Evolutionary conservation across 2,888 invertebrate genomes (phyloP).

Genomic region (Osedax fenrisi): DNA sequence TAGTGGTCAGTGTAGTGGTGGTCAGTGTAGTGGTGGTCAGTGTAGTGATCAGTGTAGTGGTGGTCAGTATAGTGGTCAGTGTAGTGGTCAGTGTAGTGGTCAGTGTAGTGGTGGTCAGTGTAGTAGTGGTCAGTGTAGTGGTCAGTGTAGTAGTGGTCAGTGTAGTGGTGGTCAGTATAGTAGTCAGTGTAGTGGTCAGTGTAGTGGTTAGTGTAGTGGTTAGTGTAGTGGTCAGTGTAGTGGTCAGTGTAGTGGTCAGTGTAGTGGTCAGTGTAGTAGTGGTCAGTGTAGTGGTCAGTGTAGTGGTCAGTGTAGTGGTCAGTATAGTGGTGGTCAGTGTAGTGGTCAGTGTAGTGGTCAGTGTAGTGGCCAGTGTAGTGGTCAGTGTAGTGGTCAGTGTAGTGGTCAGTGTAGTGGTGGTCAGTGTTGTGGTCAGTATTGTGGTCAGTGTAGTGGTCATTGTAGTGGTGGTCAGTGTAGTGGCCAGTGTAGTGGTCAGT

Average conservation of each 20-base stretch:
- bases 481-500: neutral
- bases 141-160: neutral
- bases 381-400: neutral
- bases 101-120: neutral
- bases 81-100: neutral
- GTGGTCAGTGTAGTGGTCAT: neutral
- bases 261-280: neutral
- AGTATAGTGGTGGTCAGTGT: neutral
- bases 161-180: neutral
- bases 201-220: neutral
- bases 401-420: neutral
- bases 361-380: neutral
- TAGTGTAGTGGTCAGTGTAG: neutral
- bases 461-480: neutral
- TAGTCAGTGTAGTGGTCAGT: neutral
- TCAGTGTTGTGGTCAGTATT: neutral
- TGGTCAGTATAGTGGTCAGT: neutral
- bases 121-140: neutral
- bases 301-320: neutral
- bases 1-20: neutral
- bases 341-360: neutral
- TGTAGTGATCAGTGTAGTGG: neutral
- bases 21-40: neutral
- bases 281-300: neutral
- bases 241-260: too few relatives aligned